phyloP scores from a whole-genome alignment of 2,797 vertebrate genomes.

The Aeoliscus strigatus region DNA sequence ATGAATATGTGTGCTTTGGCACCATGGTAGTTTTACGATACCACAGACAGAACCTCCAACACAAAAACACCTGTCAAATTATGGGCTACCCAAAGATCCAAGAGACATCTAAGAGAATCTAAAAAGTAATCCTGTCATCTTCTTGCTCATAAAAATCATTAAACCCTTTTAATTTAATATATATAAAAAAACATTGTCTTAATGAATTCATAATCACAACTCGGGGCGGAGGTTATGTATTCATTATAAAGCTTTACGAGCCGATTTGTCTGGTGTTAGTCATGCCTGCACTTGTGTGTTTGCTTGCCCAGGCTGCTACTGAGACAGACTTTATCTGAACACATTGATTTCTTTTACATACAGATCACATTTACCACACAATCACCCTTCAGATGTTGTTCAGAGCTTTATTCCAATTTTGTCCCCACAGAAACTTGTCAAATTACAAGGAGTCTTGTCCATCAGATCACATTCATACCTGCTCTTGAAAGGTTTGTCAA shows the following conservation, averaged over 20 bases:
- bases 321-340: too few relatives aligned
- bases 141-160: conserved; percentile 39
- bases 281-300: too few relatives aligned
- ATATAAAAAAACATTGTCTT: conserved; percentile 20
- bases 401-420: too few relatives aligned
- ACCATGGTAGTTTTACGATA: conserved; percentile 58
- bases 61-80: conserved; percentile 60
- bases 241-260: conserved; percentile 25
- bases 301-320: too few relatives aligned
- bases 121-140: conserved; percentile 36
- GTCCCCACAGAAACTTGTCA: too few relatives aligned
- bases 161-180: conserved; percentile 28
- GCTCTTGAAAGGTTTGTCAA: too few relatives aligned
- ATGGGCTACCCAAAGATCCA: conserved; percentile 36
- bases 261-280: too few relatives aligned
- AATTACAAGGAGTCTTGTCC: too few relatives aligned
- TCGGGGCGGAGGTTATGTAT: conserved; percentile 2
- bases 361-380: too few relatives aligned
- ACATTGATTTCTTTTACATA: too few relatives aligned
- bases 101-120: conserved; percentile 48
- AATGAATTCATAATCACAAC: conserved; percentile 27
- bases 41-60: conserved; percentile 48
- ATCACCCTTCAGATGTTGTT: too few relatives aligned
- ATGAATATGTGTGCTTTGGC: conserved; percentile 60
- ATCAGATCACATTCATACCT: too few relatives aligned